These are phyloP conservation scores for Enteromius treurensis DNA, from an alignment of 2,797 vertebrate species.

Conservation along the genomic window DNA sequence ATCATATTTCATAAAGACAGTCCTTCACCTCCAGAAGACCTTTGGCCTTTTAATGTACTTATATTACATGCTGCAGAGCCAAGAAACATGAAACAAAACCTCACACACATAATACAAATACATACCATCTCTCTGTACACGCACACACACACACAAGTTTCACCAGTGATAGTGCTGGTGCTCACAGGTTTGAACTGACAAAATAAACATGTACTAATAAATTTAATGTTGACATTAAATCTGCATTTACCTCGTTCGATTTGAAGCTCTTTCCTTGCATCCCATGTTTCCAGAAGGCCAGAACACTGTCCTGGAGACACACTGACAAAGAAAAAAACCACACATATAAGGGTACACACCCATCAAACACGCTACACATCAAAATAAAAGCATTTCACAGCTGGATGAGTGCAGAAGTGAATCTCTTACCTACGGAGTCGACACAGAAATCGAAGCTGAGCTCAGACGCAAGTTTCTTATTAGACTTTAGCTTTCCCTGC, in stretches of 20 bases:
- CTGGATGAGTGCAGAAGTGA: neutral
- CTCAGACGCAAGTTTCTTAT: constrained; percentile 97
- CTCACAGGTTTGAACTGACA: neutral
- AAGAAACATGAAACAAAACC: constrained; percentile 66
- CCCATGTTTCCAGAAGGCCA: constrained; percentile 99
- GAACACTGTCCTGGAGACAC: constrained; percentile 97
- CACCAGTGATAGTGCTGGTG: neutral
- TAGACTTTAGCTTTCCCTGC: constrained; percentile 94
- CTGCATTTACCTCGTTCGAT: constrained; percentile 90
- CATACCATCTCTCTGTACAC: constrained; percentile 20
- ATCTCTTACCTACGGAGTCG: constrained; percentile 90
- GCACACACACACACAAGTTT: neutral
- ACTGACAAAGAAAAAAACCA: constrained; percentile 74
- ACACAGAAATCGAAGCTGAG: constrained; percentile 97
- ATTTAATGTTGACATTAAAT: neutral
- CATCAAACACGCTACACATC: constrained; percentile 35
- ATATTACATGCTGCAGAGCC: constrained; percentile 61
- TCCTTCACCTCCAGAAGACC: constrained; percentile 75
- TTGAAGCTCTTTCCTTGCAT: constrained; percentile 99
- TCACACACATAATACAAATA: constrained; percentile 44
- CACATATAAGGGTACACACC: constrained; percentile 33
- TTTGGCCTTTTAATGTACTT: constrained; percentile 68
- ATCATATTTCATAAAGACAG: constrained; percentile 75
- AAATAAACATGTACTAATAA: neutral
- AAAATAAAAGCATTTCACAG: neutral